Evolutionary conservation across 2,113 vertebrate genomes (phyloP), one percentile per base, ranked within the genome.

Genomic region (Tychaedon coryphoeus): DNA sequence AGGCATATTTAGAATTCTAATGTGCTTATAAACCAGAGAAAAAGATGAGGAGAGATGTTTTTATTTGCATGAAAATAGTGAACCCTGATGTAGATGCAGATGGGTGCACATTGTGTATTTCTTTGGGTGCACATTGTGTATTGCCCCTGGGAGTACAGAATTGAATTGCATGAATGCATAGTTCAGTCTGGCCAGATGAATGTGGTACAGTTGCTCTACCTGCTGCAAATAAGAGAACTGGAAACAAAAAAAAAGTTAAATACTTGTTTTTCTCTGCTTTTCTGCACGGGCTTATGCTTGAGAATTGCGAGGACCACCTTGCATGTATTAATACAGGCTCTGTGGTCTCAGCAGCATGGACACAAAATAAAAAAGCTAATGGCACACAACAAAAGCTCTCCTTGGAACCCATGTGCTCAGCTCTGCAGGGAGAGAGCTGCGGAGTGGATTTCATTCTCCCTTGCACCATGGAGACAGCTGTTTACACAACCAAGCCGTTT

Each of bases 71-170:
- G 40, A 85, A 91, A 91, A 64, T 10, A 84, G 33, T 16, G 33
- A 69, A 54, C 42, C 16, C 14, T 84, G 60, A 51, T 74, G 47
- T 54, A 31, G 65, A 36, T 69, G 62, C 74, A 82, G 53, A 53
- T 65, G 47, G 65, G 14, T 91, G 40, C 40, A 40, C 40, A 40
- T 40, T 40, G 40, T 40, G 40, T 40, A 40, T 91, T 85, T 58
- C 24, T 74, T 58, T 1, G 22, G 19, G 33, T 64, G 65, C 19
- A 19, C 34, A 1, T 19, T 77, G 51, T 42, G 1, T 5, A 0
- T 77, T 70, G 28, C 61, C 60, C 8, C 31, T 82, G 84, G 56
- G 65, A 60, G 23, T 7, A 25, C 15, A 45, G 53, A 45, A 50
- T 0, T 57, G 23, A 50, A 62, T 54, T 77, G n/a, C 48, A 65